These are phyloP conservation scores for Clivina fossor DNA, from an alignment of 2,888 invertebrate species.

Conservation along the genomic window DNA sequence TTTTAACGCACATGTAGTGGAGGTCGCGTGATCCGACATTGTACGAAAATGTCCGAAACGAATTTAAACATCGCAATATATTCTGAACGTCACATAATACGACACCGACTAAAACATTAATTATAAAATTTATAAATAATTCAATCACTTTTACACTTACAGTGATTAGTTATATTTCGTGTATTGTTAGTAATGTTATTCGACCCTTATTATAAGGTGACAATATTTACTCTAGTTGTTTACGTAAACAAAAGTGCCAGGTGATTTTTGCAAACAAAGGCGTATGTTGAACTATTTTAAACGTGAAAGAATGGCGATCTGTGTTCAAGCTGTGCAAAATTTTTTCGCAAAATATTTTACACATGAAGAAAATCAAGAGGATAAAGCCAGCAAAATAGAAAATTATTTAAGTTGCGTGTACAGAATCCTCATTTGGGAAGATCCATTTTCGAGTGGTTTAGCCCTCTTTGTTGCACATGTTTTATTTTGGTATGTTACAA, in stretches of 20 bases:
- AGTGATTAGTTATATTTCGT: conserved; percentile 12
- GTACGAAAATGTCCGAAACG: conserved; percentile 38
- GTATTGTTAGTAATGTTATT: conserved; percentile 26
- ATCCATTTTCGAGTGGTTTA: conserved; percentile 47
- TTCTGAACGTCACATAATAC: conserved; percentile 33
- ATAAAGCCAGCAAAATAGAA: conserved; percentile 43
- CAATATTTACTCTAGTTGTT: conserved; percentile 26
- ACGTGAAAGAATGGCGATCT: conserved; percentile 34
- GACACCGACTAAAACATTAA: conserved; percentile 29
- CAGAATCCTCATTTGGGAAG: conserved; percentile 51
- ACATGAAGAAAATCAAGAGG: conserved; percentile 35
- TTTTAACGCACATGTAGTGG: conserved; percentile 25
- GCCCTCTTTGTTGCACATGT: conserved; percentile 49
- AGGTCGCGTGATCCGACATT: conserved; percentile 27
- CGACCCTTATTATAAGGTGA: conserved; percentile 20
- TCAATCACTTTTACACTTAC: conserved; percentile 13
- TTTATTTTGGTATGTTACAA: conserved; percentile 51
- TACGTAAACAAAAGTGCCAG: conserved; percentile 33
- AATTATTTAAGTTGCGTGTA: conserved; percentile 46
- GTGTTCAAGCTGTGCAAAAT: conserved; percentile 24
- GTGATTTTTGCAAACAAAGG: conserved; percentile 33
- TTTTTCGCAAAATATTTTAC: conserved; percentile 27
- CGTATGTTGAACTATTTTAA: conserved; percentile 33
- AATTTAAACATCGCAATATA: conserved; percentile 39
- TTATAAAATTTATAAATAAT: conserved; percentile 29